Percentiles rank a stretch among this genome's conserved stretches.
phyloP scores from a whole-genome alignment of 2,797 vertebrate genomes.

The Emydoidea blandingii region DNA sequence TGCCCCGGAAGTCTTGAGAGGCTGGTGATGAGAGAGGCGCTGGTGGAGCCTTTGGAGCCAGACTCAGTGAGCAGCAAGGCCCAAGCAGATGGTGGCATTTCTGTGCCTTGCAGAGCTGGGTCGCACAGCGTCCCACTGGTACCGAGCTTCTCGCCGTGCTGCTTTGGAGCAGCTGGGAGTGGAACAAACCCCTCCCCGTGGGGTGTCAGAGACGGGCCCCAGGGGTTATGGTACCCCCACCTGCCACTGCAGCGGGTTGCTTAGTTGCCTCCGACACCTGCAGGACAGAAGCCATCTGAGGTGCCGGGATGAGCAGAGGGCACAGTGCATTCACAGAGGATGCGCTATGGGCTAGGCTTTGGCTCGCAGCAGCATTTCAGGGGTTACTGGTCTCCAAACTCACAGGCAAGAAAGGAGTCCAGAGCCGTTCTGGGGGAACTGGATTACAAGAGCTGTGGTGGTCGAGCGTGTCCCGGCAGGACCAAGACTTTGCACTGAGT shows the following conservation, averaged over 20 bases:
- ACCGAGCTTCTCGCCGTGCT: neutral
- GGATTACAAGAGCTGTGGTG: rapidly evolving
- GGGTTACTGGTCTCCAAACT: neutral
- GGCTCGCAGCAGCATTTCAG: neutral
- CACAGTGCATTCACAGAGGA: neutral
- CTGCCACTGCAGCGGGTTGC: neutral
- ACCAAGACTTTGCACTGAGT: rapidly evolving
- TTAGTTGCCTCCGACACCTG: neutral
- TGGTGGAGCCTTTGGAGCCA: too few species aligned
- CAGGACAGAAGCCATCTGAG: neutral
- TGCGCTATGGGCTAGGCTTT: neutral
- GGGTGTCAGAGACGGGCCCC: neutral
- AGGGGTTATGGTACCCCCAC: neutral
- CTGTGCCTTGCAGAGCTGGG: too few species aligned
- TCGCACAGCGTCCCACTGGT: too few species aligned
- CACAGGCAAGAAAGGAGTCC: neutral
- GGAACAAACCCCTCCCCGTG: too few species aligned
- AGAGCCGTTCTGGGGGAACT: rapidly evolving
- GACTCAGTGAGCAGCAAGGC: too few species aligned
- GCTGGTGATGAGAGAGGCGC: too few species aligned
- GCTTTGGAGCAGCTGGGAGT: neutral
- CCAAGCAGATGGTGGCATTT: too few species aligned
- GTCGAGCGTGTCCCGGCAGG: neutral
- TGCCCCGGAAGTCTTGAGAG: too few species aligned
- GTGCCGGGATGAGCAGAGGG: neutral